A percentile compares a stretch with the other conserved stretches of the same genome.
Evolutionary conservation across 2,888 invertebrate genomes (phyloP).

Genomic region (Erebia aethiops): DNA sequence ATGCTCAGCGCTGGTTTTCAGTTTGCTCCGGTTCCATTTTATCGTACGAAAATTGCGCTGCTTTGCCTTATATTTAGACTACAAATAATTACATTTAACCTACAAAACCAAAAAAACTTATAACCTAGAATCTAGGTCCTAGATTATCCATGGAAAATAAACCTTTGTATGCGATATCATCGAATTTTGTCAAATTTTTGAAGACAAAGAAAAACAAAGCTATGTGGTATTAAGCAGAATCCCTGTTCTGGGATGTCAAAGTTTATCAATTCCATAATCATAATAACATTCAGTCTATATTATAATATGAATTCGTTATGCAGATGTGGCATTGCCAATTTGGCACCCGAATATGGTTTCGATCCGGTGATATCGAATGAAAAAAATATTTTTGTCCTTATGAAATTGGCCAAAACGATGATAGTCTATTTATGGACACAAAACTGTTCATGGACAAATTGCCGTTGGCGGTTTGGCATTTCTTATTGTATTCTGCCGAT

Average conservation of each 20-base stretch:
- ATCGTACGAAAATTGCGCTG: too few relatives aligned
- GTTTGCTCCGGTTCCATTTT: too few relatives aligned
- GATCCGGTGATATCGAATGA: conserved; percentile 23
- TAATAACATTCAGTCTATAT: conserved; percentile 12
- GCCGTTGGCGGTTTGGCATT: conserved; percentile 17
- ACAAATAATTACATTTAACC: too few relatives aligned
- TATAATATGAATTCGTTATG: conserved; percentile 34
- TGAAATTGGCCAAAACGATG: conserved; percentile 31
- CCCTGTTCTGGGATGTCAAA: neutral
- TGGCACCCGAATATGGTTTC: conserved; percentile 31
- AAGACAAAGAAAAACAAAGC: neutral
- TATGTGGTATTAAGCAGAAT: too few relatives aligned
- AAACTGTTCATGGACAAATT: conserved; percentile 29
- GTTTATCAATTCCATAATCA: conserved; percentile 2
- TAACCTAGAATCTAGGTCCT: too few relatives aligned
- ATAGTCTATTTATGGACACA: conserved; percentile 27
- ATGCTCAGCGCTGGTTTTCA: too few relatives aligned
- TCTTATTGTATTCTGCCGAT: conserved; percentile 4
- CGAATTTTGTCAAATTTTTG: neutral
- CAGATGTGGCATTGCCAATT: conserved; percentile 32
- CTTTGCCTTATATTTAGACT: too few relatives aligned
- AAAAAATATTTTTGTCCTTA: conserved; percentile 31
- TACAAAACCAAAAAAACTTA: too few relatives aligned
- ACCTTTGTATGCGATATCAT: neutral
- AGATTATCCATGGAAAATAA: too few relatives aligned